A percentile compares a stretch with the other conserved stretches of the same genome.
phyloP scores from a whole-genome alignment of 2,888 invertebrate species.

The Malthinus flaveolus region DNA sequence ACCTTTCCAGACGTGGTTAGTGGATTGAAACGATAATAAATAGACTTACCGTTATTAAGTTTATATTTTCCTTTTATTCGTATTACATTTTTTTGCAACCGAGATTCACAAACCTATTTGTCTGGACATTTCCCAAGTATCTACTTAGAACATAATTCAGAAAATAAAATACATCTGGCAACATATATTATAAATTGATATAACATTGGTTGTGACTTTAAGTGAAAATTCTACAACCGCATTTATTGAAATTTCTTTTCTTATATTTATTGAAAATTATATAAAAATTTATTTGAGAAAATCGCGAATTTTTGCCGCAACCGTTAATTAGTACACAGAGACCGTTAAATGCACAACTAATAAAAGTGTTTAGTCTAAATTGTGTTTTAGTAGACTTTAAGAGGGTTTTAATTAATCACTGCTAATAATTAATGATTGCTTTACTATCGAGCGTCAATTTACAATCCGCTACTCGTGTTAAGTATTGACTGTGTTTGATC shows the following conservation, averaged over 20 bases:
- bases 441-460: too few relatives aligned
- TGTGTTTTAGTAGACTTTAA: too few relatives aligned
- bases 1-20: conserved; percentile 1
- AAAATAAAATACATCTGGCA: conserved; percentile 15
- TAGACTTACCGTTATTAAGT: conserved; percentile 6
- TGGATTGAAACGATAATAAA: conserved; percentile 10
- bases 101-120: conserved; percentile 3
- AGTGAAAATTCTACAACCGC: conserved; percentile 19
- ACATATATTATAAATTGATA: conserved; percentile 19
- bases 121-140: conserved; percentile 12
- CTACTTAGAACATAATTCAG: conserved; percentile 12
- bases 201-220: conserved; percentile 23
- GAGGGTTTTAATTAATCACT: too few relatives aligned
- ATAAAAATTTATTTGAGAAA: too few relatives aligned
- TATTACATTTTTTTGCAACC: neutral
- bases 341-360: too few relatives aligned
- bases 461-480: too few relatives aligned
- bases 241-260: neutral
- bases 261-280: too few relatives aligned
- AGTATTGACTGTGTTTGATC: too few relatives aligned
- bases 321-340: too few relatives aligned
- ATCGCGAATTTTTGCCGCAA: too few relatives aligned
- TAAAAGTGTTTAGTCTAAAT: too few relatives aligned
- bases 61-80: conserved; percentile 12
- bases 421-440: too few relatives aligned